Evolutionary conservation across 2,113 vertebrate genomes (phyloP).

Genomic region (Hiodon alosoides): DNA sequence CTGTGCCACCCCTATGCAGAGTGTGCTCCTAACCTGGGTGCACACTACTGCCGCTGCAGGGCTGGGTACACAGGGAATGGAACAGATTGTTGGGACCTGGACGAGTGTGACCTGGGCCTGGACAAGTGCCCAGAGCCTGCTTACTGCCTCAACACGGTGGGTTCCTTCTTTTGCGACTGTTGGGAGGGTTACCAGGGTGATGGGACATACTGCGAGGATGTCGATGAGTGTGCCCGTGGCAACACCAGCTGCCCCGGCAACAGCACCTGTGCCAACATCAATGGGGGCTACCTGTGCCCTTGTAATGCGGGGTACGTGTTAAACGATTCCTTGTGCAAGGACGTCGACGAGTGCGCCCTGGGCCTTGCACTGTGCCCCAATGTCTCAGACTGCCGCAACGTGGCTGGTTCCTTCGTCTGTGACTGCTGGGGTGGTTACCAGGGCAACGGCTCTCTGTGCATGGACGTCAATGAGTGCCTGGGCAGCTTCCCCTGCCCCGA

Average conservation of each 20-base stretch:
- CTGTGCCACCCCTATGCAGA: slow-evolving; percentile 51
- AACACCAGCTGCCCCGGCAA: slow-evolving; percentile 56
- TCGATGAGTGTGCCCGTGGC: slow-evolving; percentile 57
- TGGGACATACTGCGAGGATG: slow-evolving; percentile 56
- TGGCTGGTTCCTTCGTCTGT: slow-evolving; percentile 57
- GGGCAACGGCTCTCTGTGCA: slow-evolving; percentile 50
- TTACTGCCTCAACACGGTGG: slow-evolving; percentile 60
- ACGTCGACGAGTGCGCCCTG: slow-evolving; percentile 63
- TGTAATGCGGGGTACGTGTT: slow-evolving; percentile 58
- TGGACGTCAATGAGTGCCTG: slow-evolving; percentile 63
- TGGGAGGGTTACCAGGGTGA: slow-evolving; percentile 60
- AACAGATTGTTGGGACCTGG: slow-evolving; percentile 56
- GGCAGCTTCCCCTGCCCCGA: slow-evolving; percentile 52
- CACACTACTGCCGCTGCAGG: slow-evolving; percentile 61
- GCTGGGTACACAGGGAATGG: slow-evolving; percentile 63
- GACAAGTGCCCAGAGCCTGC: slow-evolving; percentile 53
- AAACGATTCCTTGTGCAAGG: slow-evolving; percentile 58
- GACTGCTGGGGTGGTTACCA: slow-evolving; percentile 60
- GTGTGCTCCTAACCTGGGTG: slow-evolving; percentile 51
- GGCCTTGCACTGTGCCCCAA: slow-evolving; percentile 45
- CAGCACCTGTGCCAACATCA: slow-evolving; percentile 58
- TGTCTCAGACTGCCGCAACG: slow-evolving; percentile 60
- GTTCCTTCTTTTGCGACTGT: slow-evolving; percentile 63
- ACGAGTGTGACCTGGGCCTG: slow-evolving; percentile 53
- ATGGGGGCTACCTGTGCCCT: slow-evolving; percentile 57